Base-by-base conservation (phyloP, 2,113 vertebrate genomes). In the Anthoscopus minutus region DNA sequence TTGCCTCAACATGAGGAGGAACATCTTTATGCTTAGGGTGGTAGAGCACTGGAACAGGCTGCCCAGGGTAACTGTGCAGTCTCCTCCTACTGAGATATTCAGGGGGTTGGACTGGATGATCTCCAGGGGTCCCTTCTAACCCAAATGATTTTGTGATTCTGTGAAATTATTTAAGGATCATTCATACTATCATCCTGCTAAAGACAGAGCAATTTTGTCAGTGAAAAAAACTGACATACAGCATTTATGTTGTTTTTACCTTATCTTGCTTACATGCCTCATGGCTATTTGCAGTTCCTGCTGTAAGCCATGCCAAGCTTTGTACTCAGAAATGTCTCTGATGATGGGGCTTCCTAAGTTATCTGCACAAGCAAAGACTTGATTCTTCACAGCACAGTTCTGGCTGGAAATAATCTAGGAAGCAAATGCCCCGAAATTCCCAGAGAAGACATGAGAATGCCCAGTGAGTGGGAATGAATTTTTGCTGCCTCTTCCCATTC, bases 391-490 rank as follows among this genome's bases (percentile, higher is more conserved):
- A 72, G 71, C 50, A 44, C 38, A 79, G 47, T 38, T 88, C 58
- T 88, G 45, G 24, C 33, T 95, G 77, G 48, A 95, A 95, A 94
- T 57, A 86, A 94, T 35, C 58, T 38, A 70, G 54, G 57, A 92
- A 95, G 62, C 62, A 91, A 81, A 61, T 78, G 81, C 31, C 47
- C 69, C 60, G 53, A 64, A 86, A 92, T 70, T 86, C 84, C 62
- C 82, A 86, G 58, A 0, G 0, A 93, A 87, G 79, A 79, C 31
- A 74, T 8, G 27, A 92, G 92, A 86, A 67, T 54, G 37, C 40
- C 71, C 8, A 3, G 23, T 44, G 94, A 44, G 87, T 56, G 42
- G 66, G 58, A 92, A 44, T 33, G 42, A 76, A 94, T 86, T 77
- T 96, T 73, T 93, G 18, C 69, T 83, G 50, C 42, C 56, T 64